Evolutionary conservation across 2,113 vertebrate species (phyloP).

Genomic region (Aepyceros melampus): DNA sequence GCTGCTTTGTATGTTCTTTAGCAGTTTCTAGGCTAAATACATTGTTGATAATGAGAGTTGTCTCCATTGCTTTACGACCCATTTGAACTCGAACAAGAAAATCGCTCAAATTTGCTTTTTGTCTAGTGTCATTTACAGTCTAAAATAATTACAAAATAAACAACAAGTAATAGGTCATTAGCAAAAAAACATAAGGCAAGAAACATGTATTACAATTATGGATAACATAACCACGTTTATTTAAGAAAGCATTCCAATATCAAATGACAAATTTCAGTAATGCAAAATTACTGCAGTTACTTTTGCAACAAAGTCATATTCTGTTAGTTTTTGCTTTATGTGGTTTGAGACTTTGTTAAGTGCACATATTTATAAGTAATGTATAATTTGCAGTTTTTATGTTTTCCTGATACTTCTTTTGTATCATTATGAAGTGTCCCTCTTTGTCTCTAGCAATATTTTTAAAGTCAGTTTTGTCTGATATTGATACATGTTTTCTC

Average conservation of each 20-base stretch:
- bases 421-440: not conserved
- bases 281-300: not conserved
- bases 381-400: not conserved
- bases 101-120: not conserved
- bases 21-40: not conserved
- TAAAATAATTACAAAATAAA: not conserved
- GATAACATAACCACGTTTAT: not conserved
- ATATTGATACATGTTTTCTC: not conserved
- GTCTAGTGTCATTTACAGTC: not conserved
- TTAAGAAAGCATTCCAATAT: not conserved
- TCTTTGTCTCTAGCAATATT: not conserved
- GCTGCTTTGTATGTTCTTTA: not conserved
- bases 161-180: not conserved
- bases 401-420: not conserved
- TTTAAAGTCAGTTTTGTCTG: not conserved
- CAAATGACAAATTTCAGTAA: not conserved
- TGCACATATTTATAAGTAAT: not conserved
- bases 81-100: not conserved
- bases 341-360: not conserved
- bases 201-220: not conserved
- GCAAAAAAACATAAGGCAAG: not conserved
- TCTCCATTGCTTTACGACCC: not conserved
- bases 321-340: not conserved
- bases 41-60: not conserved
- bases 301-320: not conserved